Base-by-base conservation (phyloP, 2,113 vertebrate genomes). In the Xiphophorus hellerii region DNA sequence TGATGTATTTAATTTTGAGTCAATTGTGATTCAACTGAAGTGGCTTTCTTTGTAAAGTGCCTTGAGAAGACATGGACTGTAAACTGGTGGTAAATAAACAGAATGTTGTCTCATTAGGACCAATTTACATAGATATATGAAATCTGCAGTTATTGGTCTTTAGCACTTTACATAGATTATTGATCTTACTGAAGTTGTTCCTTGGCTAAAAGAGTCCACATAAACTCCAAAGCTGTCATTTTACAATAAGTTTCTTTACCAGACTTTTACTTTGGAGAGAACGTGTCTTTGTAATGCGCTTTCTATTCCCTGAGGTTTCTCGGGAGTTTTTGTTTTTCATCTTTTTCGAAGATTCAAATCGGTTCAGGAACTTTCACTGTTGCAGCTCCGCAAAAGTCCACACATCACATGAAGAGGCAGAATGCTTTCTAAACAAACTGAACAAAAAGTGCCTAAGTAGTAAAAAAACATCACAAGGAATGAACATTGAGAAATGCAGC, bases 401-500 rank as follows among this genome's bases (percentile, higher is more conserved):
- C 20, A 15, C 25, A 62, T 61, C 37, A 62, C 35, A 62, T 62
- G 29, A 62, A 62, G 27, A 25, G 35, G 62, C 17, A 10, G 17
- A 8, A 22, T 44, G 28, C 4, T 28, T 62, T 48, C 63, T 44
- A 25, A 29, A 73, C 20, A 25, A 20, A 37, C 10, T 4, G 27
- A 5, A 29, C n/a, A 62, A 27, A 20, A 79, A 22, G 17, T 27
- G 30, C 22, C 30, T 42, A 3, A 29, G 27, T 67, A 30, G 35
- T 62, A n/a, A 39, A 35, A 60, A 72, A 28, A 37, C 35, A 70
- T 48, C 65, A 81, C 8, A 22, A 79, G 68, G 44, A 71, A 63
- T 78, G 82, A 61, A 39, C 77, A 51, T 0, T 68, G 80, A 82
- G 73, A 85, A 81, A 27, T 44, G 3, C 71, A 15, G 27, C 25